These are phyloP conservation scores for Hippoglossus hippoglossus DNA, from an alignment of 2,797 vertebrate species.

Conservation along the genomic window DNA sequence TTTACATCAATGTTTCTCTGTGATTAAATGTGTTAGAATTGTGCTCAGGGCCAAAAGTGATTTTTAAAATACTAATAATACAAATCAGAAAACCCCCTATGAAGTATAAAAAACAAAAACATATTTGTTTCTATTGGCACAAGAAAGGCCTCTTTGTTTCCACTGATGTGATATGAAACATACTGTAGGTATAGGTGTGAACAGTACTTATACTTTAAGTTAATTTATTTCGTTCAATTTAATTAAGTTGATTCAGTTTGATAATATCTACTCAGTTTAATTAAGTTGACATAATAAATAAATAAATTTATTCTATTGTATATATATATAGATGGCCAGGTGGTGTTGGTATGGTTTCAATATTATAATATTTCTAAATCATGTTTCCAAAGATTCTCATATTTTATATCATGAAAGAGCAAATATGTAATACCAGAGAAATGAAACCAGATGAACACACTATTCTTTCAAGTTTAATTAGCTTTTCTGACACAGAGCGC, in stretches of 20 bases:
- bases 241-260: too few species aligned
- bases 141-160: too few species aligned
- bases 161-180: too few species aligned
- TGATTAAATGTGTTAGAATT: slow-evolving; percentile 5
- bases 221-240: too few species aligned
- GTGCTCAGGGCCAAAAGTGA: background rate
- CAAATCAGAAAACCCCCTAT: background rate
- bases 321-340: too few species aligned
- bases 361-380: background rate
- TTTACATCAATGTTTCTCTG: slow-evolving; percentile 6
- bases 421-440: slow-evolving; percentile 47
- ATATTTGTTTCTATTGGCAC: too few species aligned
- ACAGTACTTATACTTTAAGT: background rate
- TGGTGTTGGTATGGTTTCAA: background rate
- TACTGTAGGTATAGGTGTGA: background rate
- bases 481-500: slow-evolving; percentile 40
- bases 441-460: slow-evolving; percentile 25
- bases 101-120: background rate
- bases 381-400: slow-evolving; percentile 1
- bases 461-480: slow-evolving; percentile 49
- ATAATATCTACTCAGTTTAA: too few species aligned
- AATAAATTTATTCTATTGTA: too few species aligned
- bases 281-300: too few species aligned
- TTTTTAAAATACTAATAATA: background rate
- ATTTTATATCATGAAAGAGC: slow-evolving; percentile 20